Evolutionary conservation across 2,113 vertebrate genomes (phyloP).

Genomic region (human (Homo sapiens)): GRCh38 chr6:127246001-127246500

Average conservation of each 20-base stretch:
- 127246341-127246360: background rate
- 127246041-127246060: background rate
- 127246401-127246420: background rate
- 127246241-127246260: constrained; percentile 21
- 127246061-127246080: background rate
- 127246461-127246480: background rate
- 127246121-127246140: background rate
- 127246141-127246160: background rate
- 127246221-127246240: background rate
- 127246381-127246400: background rate
- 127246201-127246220: background rate
- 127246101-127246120: background rate
- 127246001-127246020: background rate
- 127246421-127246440: no score
- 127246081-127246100: background rate
- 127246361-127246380: background rate
- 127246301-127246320: background rate
- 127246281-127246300: background rate
- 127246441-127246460: background rate
- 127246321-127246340: background rate
- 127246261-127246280: background rate
- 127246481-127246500: background rate
- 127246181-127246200: background rate
- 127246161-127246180: constrained; percentile 14
- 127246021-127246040: background rate